Percentiles rank a stretch among this genome's conserved stretches.
These are phyloP conservation scores for Miltochrista miniata DNA, from an alignment of 2,888 invertebrate genomes.

Conservation along the genomic window DNA sequence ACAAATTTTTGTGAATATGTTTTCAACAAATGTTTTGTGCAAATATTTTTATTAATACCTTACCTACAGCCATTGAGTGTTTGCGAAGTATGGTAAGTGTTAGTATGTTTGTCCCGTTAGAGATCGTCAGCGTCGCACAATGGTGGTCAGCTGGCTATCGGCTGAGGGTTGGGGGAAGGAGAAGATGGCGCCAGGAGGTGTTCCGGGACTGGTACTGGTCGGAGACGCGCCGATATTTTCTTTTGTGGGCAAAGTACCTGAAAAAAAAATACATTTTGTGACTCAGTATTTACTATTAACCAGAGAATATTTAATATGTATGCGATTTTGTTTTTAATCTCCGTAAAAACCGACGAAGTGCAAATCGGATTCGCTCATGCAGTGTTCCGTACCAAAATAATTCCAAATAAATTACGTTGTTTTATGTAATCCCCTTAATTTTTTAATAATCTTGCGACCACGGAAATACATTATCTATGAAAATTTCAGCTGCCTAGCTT, in stretches of 20 bases:
- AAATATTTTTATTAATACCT: background rate
- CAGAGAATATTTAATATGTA: too few relatives aligned
- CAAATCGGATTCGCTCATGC: too few relatives aligned
- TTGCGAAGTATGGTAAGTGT: background rate
- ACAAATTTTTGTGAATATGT: constrained; percentile 7
- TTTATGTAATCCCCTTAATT: too few relatives aligned
- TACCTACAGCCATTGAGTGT: constrained; percentile 1
- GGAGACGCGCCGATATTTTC: constrained; percentile 90
- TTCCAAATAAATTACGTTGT: too few relatives aligned
- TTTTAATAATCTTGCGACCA: too few relatives aligned
- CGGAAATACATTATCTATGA: too few relatives aligned
- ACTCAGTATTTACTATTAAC: too few relatives aligned
- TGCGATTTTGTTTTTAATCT: too few relatives aligned
- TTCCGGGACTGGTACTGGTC: constrained; percentile 90
- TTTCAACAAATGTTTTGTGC: background rate
- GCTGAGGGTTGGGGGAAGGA: constrained; percentile 29
- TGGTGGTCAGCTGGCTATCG: constrained; percentile 42
- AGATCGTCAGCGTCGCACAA: constrained; percentile 6
- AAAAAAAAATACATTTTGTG: background rate
- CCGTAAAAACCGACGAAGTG: too few relatives aligned
- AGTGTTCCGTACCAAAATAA: too few relatives aligned
- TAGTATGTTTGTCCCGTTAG: constrained; percentile 1
- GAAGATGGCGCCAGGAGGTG: constrained; percentile 82
- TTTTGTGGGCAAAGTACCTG: constrained; percentile 85
- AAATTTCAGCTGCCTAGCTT: too few relatives aligned